Base-by-base conservation (phyloP, 2,888 invertebrate genomes). In the Sarcophaga carnaria region DNA sequence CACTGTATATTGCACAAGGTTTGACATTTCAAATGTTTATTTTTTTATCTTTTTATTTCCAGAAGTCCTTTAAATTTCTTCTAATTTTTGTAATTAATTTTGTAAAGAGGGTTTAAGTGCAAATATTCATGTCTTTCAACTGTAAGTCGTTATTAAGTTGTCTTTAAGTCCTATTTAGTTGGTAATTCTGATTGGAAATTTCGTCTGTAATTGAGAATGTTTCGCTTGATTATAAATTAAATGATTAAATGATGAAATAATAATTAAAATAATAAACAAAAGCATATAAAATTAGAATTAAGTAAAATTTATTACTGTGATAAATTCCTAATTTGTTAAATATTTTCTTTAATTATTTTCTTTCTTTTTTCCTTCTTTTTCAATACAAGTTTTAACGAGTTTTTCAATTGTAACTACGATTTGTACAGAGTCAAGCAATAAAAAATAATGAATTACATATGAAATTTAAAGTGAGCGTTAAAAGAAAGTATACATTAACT, bases 241-340 rank as follows among this genome's bases (percentile, higher is more conserved):
- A 66, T 17, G 3, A 69, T 79, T 76, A n/a, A n/a, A n/a, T 62
- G 63, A 27, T n/a, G 17, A 80, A 45, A 22, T 62, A 37, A 8
- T 10, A 37, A 37, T 37, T 37, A 37, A 37, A 37, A 37, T 37
- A 37, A 10, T 2, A 8, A 37, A 37, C 37, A 37, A 37, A 0
- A 37, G 37, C 37, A 37, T 37, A 37, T 37, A 37, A 2, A 8
- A 37, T 87, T 85, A 87, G 80, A 71, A 83, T 85, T 88, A 87
- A 86, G 82, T 80, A 84, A 54, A 85, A 88, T 87, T 87, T 88
- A 87, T 80, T 85, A 87, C 88, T 88, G 88, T 88, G 88, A 88
- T 88, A 88, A 88, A 88, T 82, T 87, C 70, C 83, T 83, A 69
- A 85, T 75, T 74, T 83, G 80, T 85, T 87, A 83, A 54, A 54